Conservation (phyloP, 2,797 vertebrate species). For the Lerista edwardsae region DNA sequence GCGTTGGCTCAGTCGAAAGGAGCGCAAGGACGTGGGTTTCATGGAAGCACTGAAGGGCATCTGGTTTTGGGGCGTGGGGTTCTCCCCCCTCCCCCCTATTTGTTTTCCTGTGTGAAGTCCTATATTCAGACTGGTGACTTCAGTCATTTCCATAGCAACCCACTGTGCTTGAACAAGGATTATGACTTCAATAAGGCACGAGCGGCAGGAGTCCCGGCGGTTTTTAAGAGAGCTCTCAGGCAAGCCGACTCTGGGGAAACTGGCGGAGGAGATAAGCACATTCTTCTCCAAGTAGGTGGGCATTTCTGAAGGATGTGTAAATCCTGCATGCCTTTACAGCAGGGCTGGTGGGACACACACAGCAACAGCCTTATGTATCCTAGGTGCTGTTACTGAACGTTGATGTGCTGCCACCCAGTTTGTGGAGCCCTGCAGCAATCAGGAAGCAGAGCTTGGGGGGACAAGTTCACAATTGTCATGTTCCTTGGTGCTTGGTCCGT, state of each 20-base stretch:
- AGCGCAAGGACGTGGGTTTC: not conserved
- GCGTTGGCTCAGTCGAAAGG: not conserved
- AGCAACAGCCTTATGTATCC: no score
- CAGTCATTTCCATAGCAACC: constrained; percentile 59
- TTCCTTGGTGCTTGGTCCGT: not conserved
- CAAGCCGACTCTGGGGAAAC: not conserved
- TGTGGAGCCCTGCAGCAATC: no score
- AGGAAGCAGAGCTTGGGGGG: not conserved
- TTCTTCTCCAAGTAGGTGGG: not conserved
- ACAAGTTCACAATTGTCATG: no score
- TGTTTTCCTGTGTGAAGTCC: not conserved
- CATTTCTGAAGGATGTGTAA: not conserved
- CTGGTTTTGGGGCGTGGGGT: not conserved
- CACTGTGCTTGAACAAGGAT: constrained; percentile 25
- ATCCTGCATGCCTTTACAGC: not conserved
- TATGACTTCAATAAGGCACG: constrained; percentile 29
- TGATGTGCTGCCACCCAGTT: not conserved
- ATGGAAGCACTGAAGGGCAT: rapidly evolving
- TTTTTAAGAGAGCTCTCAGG: not conserved
- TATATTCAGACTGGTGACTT: not conserved
- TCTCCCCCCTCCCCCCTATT: not conserved
- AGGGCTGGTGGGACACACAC: not conserved
- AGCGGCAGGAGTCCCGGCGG: constrained; percentile 18
- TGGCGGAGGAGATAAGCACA: constrained; percentile 1
- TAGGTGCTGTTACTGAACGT: not conserved